Percentiles rank a stretch among this genome's conserved stretches.
Conservation (phyloP, 2,113 vertebrate species). For the Poeciliopsis turrubarensis region DNA sequence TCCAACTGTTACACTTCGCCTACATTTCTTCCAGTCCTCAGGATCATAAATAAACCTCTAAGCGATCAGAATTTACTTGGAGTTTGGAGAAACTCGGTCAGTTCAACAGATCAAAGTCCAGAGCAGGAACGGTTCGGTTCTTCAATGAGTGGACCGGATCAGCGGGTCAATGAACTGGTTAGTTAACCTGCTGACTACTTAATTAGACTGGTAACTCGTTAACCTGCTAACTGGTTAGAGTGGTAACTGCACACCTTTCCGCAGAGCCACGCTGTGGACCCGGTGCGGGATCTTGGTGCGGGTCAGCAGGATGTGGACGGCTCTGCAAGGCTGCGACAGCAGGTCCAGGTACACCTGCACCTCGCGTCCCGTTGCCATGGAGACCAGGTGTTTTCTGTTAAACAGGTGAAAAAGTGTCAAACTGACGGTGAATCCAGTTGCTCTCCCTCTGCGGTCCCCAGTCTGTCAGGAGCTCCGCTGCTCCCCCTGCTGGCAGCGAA, state of each 20-base stretch:
- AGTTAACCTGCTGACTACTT: neutral
- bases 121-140: neutral
- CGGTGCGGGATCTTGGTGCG: constrained; percentile 69
- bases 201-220: neutral
- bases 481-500: constrained; percentile 17
- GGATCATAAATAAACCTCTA: neutral
- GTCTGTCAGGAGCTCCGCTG: neutral
- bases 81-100: neutral
- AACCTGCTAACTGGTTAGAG: neutral
- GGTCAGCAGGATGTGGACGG: constrained; percentile 72
- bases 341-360: constrained; percentile 75
- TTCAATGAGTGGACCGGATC: neutral
- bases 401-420: too few relatives aligned
- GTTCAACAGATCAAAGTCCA: neutral
- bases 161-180: too few relatives aligned
- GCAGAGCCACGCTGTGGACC: constrained; percentile 67
- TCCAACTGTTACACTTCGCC: neutral
- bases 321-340: constrained; percentile 80
- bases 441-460: neutral
- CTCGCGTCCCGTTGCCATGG: constrained; percentile 13
- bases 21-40: neutral
- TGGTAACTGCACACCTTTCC: constrained; percentile 67
- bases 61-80: accelerated
- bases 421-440: neutral
- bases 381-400: neutral